phyloP scores from a whole-genome alignment of 2,113 vertebrate species.

The Chaenogobius annularis region DNA sequence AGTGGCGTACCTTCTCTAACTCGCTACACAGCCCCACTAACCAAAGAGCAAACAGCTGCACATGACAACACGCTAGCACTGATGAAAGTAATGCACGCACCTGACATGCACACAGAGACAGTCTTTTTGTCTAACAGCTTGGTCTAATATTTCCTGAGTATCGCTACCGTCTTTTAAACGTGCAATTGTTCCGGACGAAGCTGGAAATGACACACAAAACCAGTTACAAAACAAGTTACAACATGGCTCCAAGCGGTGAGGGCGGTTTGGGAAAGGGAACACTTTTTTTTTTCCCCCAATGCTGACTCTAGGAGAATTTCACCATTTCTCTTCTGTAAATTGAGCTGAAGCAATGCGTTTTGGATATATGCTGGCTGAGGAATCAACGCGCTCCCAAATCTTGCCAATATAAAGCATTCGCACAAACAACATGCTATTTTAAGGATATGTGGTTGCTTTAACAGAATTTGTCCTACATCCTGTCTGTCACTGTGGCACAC shows the following conservation, averaged over 20 bases:
- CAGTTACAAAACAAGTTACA: slow-evolving; percentile 76
- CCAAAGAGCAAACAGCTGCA: slow-evolving; percentile 76
- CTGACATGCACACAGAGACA: slow-evolving; percentile 60
- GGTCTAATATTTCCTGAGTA: slow-evolving; percentile 38
- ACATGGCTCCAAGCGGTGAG: slow-evolving; percentile 67
- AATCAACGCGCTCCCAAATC: slow-evolving; percentile 30
- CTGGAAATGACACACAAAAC: slow-evolving; percentile 60
- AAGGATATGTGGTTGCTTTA: slow-evolving; percentile 30
- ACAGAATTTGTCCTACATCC: slow-evolving; percentile 52
- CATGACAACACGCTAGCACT: slow-evolving; percentile 69
- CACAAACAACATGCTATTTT: slow-evolving; percentile 32
- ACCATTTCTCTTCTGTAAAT: slow-evolving; percentile 60
- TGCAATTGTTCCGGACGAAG: slow-evolving; percentile 63
- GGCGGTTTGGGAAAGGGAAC: slow-evolving; percentile 65
- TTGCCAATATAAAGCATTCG: slow-evolving; percentile 34
- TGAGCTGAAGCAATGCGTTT: slow-evolving; percentile 33
- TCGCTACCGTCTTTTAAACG: slow-evolving; percentile 54
- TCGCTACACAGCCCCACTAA: slow-evolving; percentile 51
- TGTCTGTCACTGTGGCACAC: slow-evolving; percentile 63
- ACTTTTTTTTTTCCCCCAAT: slow-evolving; percentile 40
- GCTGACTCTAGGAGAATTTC: slow-evolving; percentile 67
- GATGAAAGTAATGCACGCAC: slow-evolving; percentile 61
- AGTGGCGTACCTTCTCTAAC: slow-evolving; percentile 56
- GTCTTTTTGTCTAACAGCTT: slow-evolving; percentile 39
- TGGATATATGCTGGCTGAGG: slow-evolving; percentile 1